These are phyloP conservation scores for Aphelinus certus DNA, from an alignment of 1,140 invertebrate genomes.

Conservation along the genomic window DNA sequence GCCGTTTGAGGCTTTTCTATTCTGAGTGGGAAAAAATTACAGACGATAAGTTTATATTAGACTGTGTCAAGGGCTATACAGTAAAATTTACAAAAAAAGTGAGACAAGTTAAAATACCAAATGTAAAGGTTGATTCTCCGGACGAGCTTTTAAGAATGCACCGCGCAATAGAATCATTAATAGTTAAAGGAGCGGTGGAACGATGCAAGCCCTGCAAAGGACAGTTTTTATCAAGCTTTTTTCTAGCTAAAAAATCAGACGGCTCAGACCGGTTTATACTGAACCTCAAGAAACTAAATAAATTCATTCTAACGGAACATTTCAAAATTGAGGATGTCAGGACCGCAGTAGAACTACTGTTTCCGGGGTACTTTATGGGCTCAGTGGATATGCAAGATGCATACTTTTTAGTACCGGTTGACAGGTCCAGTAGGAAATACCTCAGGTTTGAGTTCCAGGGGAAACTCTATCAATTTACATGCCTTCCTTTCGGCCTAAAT, in stretches of 20 bases:
- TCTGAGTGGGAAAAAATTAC: not conserved
- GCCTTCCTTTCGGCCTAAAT: not conserved
- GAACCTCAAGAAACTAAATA: slow-evolving; percentile 7
- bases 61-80: not conserved
- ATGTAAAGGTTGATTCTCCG: not conserved
- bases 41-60: not conserved
- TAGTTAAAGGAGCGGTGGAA: not conserved
- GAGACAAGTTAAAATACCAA: not conserved
- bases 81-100: not conserved
- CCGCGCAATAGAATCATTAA: not conserved
- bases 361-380: not conserved
- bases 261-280: not conserved
- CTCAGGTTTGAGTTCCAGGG: not conserved
- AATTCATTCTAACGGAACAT: not conserved
- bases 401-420: not conserved
- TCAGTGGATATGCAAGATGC: not conserved
- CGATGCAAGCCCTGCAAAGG: not conserved
- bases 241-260: not conserved
- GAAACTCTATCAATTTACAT: not conserved
- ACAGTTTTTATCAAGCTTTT: slow-evolving; percentile 14
- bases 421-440: not conserved
- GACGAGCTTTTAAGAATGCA: not conserved
- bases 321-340: slow-evolving; percentile 4
- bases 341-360: not conserved
- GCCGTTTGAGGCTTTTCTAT: not conserved